A percentile compares a stretch with the other conserved stretches of the same genome.
phyloP scores from a whole-genome alignment of 2,797 vertebrate genomes.

The Spizella passerina region DNA sequence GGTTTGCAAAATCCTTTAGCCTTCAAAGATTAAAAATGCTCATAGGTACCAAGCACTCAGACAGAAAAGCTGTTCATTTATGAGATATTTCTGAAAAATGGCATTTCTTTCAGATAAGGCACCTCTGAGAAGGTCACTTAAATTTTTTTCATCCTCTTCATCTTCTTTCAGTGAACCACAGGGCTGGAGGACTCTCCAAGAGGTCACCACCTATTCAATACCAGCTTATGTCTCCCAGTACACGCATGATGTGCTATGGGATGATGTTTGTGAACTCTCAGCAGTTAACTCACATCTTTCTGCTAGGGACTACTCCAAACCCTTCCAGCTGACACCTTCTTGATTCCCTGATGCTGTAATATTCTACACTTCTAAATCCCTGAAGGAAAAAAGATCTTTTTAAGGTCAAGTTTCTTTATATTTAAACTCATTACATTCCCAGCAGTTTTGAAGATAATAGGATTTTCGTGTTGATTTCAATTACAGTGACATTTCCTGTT shows the following conservation, averaged over 20 bases:
- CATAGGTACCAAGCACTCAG: neutral
- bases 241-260: neutral
- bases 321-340: neutral
- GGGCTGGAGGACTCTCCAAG: neutral
- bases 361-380: neutral
- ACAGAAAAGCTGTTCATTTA: neutral
- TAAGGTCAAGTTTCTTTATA: neutral
- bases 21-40: neutral
- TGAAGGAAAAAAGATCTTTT: neutral
- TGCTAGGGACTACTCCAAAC: neutral
- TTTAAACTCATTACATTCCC: neutral
- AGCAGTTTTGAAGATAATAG: neutral
- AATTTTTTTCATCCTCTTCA: neutral
- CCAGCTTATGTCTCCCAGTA: neutral
- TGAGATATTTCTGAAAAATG: neutral
- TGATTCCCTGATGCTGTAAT: neutral
- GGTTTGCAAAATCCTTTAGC: neutral
- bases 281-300: neutral
- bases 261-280: neutral
- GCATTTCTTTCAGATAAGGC: neutral
- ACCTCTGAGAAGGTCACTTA: neutral
- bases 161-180: neutral
- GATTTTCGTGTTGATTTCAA: conserved; percentile 30
- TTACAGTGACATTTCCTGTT: neutral
- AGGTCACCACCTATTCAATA: neutral